These are phyloP conservation scores for Elegia similella DNA, from an alignment of 2,888 invertebrate species.

Conservation along the genomic window DNA sequence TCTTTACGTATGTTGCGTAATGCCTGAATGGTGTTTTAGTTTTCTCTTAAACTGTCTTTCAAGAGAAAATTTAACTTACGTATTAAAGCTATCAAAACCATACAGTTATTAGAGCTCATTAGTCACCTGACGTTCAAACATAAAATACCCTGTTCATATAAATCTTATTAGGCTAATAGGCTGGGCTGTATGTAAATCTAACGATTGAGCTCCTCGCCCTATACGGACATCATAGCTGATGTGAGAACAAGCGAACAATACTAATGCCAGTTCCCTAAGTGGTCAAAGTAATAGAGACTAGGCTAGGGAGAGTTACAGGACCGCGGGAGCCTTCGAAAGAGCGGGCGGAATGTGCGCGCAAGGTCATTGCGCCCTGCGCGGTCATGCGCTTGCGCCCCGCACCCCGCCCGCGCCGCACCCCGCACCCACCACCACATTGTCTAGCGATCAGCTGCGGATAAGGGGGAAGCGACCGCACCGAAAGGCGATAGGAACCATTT, in stretches of 20 bases:
- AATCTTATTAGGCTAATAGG: constrained; percentile 30
- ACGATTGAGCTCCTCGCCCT: constrained; percentile 16
- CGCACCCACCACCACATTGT: constrained; percentile 66
- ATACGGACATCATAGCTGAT: constrained; percentile 31
- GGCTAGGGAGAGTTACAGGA: constrained; percentile 58
- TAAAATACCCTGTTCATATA: constrained; percentile 1
- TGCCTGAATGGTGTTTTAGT: constrained; percentile 1
- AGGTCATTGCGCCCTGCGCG: constrained; percentile 82
- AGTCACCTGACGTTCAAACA: background rate
- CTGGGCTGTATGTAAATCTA: constrained; percentile 35
- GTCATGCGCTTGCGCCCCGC: constrained; percentile 72
- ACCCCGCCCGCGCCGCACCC: constrained; percentile 38
- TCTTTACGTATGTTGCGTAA: constrained; percentile 29
- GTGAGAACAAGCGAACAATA: constrained; percentile 36
- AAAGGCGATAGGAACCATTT: constrained; percentile 69
- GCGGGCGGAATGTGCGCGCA: constrained; percentile 76
- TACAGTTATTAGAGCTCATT: background rate
- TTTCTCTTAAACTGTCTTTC: background rate
- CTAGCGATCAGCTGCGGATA: constrained; percentile 77
- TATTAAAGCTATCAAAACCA: background rate
- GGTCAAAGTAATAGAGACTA: constrained; percentile 53
- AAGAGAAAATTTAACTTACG: background rate
- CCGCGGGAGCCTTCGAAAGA: constrained; percentile 64
- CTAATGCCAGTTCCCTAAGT: constrained; percentile 36
- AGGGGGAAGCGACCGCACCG: constrained; percentile 66